Evolutionary conservation across 2,797 vertebrate species (phyloP).

Genomic region (Eutrigla gurnardus): DNA sequence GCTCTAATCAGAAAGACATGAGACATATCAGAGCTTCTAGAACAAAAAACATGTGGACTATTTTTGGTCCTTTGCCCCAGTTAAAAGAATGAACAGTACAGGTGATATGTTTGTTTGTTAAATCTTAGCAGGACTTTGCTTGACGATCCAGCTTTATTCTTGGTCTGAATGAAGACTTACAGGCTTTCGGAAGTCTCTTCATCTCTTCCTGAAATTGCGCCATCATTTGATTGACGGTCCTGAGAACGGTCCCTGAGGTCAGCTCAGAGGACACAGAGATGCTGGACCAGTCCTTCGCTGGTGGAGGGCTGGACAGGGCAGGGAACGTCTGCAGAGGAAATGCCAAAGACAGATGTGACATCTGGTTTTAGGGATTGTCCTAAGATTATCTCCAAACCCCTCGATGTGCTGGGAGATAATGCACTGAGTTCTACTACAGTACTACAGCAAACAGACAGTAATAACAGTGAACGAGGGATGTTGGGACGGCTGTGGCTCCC

Average conservation of each 20-base stretch:
- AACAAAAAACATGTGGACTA: background rate
- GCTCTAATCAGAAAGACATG: background rate
- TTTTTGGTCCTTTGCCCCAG: background rate
- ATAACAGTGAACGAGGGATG: background rate
- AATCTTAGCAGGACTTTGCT: background rate
- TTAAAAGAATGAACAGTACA: background rate
- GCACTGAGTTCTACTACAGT: background rate
- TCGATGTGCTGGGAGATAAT: background rate
- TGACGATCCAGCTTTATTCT: background rate
- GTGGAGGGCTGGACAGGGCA: constrained; percentile 44
- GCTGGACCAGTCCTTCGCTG: constrained; percentile 69
- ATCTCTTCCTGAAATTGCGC: constrained; percentile 73
- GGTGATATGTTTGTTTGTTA: background rate
- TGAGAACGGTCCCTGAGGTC: constrained; percentile 68
- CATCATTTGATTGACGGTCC: constrained; percentile 65
- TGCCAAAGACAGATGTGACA: background rate
- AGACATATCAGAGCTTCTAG: background rate
- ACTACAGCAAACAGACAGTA: background rate
- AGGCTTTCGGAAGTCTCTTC: constrained; percentile 67
- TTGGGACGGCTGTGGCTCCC: too few relatives aligned
- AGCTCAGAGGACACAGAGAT: constrained; percentile 70
- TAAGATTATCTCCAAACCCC: background rate
- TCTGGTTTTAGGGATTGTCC: background rate
- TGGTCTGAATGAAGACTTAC: constrained; percentile 62
- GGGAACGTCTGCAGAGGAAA: constrained; percentile 66